phyloP scores from a whole-genome alignment of 2,888 invertebrate species.

The Diogma glabrata region DNA sequence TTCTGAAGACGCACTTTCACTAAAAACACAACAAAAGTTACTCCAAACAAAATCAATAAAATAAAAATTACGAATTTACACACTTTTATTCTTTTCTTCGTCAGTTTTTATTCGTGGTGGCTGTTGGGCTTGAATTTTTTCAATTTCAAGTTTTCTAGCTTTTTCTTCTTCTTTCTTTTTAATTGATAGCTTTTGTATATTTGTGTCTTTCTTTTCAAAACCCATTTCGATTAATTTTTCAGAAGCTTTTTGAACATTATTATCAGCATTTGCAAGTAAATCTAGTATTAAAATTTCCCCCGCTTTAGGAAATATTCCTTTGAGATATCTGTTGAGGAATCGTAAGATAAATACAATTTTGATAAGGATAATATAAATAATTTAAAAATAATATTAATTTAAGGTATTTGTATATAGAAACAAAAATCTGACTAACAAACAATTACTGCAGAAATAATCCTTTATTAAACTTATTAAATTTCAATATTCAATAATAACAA shows the following conservation, averaged over 20 bases:
- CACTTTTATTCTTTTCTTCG: slow-evolving; percentile 60
- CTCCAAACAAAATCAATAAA: background rate
- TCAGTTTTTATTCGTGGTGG: slow-evolving; percentile 49
- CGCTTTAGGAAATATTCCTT: slow-evolving; percentile 80
- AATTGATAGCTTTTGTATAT: slow-evolving; percentile 40
- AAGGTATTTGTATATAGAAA: too few species aligned
- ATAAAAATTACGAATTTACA: background rate
- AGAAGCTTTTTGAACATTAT: slow-evolving; percentile 81
- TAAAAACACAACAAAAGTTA: slow-evolving; percentile 27
- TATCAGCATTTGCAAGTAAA: slow-evolving; percentile 71
- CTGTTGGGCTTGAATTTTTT: slow-evolving; percentile 25
- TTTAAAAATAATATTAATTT: background rate
- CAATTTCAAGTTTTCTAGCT: slow-evolving; percentile 16
- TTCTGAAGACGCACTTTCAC: slow-evolving; percentile 59
- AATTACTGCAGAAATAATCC: slow-evolving; percentile 7
- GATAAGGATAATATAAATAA: background rate
- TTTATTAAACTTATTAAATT: too few species aligned
- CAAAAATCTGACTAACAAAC: background rate
- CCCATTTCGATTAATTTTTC: slow-evolving; percentile 71
- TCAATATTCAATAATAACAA: too few species aligned
- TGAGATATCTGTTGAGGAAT: slow-evolving; percentile 72
- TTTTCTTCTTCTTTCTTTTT: slow-evolving; percentile 29
- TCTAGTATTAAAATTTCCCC: slow-evolving; percentile 81
- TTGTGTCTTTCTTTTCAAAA: slow-evolving; percentile 64
- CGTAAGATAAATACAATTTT: background rate